These are phyloP conservation scores for Apamea crenata DNA, from an alignment of 2,888 invertebrate genomes.

Conservation along the genomic window DNA sequence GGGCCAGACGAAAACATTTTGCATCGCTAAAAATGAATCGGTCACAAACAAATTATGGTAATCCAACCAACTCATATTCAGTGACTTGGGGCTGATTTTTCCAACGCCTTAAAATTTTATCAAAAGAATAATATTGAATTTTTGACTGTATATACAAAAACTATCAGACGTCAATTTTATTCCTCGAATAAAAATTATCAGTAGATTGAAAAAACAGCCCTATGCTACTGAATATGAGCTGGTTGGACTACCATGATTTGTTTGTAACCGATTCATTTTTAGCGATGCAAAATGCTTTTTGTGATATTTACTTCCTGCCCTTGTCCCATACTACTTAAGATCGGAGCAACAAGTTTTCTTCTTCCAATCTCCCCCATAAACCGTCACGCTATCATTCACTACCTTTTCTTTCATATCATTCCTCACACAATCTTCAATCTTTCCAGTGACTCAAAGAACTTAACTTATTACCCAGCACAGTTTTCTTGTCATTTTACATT, in stretches of 20 bases:
- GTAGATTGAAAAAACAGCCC: too few species aligned
- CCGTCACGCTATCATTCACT: neutral
- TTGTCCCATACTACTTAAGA: too few species aligned
- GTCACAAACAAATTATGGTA: neutral
- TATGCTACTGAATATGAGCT: neutral
- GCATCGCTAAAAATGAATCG: neutral
- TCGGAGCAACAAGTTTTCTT: too few species aligned
- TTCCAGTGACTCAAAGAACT: neutral
- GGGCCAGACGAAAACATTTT: neutral
- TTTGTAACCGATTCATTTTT: neutral
- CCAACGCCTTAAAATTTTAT: too few species aligned
- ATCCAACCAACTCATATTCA: neutral
- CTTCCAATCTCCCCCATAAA: too few species aligned
- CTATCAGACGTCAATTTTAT: too few species aligned
- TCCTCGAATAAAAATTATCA: too few species aligned
- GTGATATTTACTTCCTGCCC: too few species aligned
- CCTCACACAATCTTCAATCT: neutral
- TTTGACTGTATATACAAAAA: too few species aligned
- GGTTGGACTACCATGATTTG: neutral
- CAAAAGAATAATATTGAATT: too few species aligned
- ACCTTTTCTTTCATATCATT: neutral
- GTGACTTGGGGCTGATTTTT: neutral
- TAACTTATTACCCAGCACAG: neutral
- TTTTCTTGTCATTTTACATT: neutral
- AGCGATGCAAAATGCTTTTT: neutral